Evolutionary conservation across 2,113 vertebrate species (phyloP).

Genomic region (Bujurquina vittata): DNA sequence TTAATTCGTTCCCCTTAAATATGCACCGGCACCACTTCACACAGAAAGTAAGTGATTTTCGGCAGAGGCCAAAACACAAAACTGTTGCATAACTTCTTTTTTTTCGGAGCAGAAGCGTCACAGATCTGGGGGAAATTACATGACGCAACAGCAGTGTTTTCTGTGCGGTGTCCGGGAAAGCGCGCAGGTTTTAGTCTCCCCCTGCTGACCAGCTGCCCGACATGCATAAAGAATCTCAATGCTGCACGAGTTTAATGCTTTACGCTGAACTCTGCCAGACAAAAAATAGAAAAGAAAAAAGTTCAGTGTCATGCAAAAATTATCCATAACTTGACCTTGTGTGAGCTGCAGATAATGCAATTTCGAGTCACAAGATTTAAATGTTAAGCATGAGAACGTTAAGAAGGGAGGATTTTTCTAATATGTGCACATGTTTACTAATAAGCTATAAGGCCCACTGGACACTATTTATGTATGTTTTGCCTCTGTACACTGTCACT

Average conservation of each 20-base stretch:
- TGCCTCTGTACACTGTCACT: not conserved
- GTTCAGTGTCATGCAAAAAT: not conserved
- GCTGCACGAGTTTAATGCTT: not conserved
- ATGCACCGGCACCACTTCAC: not conserved
- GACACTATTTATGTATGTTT: fast-evolving
- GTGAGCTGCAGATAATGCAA: not conserved
- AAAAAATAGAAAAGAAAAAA: no score
- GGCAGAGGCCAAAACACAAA: not conserved
- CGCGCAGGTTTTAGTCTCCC: slow-evolving; percentile 28
- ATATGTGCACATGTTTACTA: not conserved
- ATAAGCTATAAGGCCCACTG: not conserved
- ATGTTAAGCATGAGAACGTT: not conserved
- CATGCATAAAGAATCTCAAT: not conserved
- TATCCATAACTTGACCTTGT: not conserved
- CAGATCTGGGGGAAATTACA: slow-evolving; percentile 24
- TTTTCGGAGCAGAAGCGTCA: slow-evolving; percentile 34
- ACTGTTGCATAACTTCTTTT: slow-evolving; percentile 37
- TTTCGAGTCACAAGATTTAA: slow-evolving; percentile 19
- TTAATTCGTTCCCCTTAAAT: not conserved
- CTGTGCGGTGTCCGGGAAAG: not conserved
- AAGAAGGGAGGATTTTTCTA: not conserved
- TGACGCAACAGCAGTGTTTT: slow-evolving; percentile 64
- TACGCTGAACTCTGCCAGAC: no score
- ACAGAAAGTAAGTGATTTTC: not conserved
- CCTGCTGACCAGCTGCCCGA: slow-evolving; percentile 41